Evolutionary conservation across 2,113 vertebrate species (phyloP), one percentile per base, ranked within the genome.

Genomic region (Ailuropoda melanoleuca): DNA sequence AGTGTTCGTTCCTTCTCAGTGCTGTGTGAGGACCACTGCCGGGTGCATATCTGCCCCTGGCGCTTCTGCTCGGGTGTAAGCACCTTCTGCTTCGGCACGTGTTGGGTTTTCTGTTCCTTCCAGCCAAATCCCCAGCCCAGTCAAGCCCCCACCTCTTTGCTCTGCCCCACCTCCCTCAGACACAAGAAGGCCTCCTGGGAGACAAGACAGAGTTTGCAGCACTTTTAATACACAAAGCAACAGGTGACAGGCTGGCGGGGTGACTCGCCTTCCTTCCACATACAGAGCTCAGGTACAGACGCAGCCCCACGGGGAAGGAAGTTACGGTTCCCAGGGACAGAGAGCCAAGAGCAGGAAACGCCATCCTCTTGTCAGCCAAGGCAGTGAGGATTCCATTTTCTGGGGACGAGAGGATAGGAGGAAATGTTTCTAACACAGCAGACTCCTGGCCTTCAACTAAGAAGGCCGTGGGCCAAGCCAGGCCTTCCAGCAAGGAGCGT

Each of bases 171-270:
- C 14, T 62, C 56, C 86, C 53, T 88, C 77, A 58, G 18, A 43
- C 72, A 39, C 56, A 90, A 82, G 58, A 60, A 84, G 48, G 81
- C 75, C 66, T 78, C 84, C 43, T 90, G 39, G 31, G 87, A 97
- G 90, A 50, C 83, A 62, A 80, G 81, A n/a, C 29, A 58, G 87
- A 60, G 88, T 97, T 96, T 98, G 97, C 97, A 97, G 55, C 80
- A 86, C 55, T 96, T 98, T 98, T 97, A 98, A 98, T 98, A 50
- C 82, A 97, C 81, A 95, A 96, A 96, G 66, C 78, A 92, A 96
- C 78, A 50, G 39, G 46, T 55, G 24, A 87, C 5, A 50, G 93
- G 80, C 64, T 50, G 34, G 56, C 58, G 1, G 4, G 37, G 34
- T 23, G 31, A 39, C 34, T 84, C 81, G 96, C 68, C 92, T 68